These are phyloP conservation scores for Nephrocerus scutellatus DNA, from an alignment of 2,888 invertebrate genomes.

Conservation along the genomic window DNA sequence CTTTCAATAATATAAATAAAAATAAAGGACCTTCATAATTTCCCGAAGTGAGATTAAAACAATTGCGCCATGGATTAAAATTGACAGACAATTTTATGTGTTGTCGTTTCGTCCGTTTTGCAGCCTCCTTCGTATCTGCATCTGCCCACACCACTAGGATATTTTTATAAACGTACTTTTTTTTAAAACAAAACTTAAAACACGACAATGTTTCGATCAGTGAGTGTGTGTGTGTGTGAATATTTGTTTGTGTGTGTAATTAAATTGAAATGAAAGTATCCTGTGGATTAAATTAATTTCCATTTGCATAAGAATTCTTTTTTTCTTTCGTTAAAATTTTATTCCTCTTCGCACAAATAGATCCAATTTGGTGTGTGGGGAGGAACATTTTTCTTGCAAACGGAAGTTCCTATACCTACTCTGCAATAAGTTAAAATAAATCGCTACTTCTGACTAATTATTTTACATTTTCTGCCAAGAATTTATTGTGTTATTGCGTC, in stretches of 20 bases:
- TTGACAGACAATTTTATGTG: conserved; percentile 26
- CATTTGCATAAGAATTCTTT: conserved; percentile 44
- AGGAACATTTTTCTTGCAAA: too few species aligned
- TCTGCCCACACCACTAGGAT: conserved; percentile 2
- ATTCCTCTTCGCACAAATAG: too few species aligned
- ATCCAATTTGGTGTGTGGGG: too few species aligned
- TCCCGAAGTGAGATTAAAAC: conserved; percentile 33
- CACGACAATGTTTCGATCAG: too few species aligned
- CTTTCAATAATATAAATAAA: too few species aligned
- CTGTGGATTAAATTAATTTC: conserved; percentile 48
- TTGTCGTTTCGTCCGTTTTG: conserved; percentile 14
- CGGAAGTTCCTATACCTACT: too few species aligned
- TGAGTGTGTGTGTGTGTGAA: conserved; percentile 26
- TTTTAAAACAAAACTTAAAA: too few species aligned
- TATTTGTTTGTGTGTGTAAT: conserved; percentile 35
- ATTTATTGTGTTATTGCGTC: too few species aligned
- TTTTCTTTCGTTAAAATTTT: conserved; percentile 5
- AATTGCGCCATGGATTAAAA: conserved; percentile 40
- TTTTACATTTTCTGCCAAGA: too few species aligned
- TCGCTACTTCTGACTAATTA: too few species aligned
- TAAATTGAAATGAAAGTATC: conserved; percentile 48
- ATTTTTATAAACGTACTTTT: too few species aligned
- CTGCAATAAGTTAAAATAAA: too few species aligned
- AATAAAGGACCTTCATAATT: conserved; percentile 43
- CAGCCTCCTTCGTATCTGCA: not conserved